Conservation (phyloP, 2,797 vertebrate genomes). For the Amniataba percoides region DNA sequence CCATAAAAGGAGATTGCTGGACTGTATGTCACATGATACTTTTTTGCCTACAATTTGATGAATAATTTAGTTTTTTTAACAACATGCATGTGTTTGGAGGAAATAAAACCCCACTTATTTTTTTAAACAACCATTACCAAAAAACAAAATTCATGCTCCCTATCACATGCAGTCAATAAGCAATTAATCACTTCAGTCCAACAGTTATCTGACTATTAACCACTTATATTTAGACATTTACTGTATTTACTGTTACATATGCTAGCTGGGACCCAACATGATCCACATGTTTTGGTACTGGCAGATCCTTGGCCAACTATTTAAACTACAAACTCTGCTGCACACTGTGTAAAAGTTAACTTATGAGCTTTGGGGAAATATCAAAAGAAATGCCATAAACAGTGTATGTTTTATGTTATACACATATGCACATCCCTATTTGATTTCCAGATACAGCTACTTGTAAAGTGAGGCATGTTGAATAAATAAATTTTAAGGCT, state of each 20-base stretch:
- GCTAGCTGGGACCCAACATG: not conserved
- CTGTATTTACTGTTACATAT: not conserved
- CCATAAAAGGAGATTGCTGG: no score
- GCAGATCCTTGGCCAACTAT: not conserved
- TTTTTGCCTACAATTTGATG: no score
- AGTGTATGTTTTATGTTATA: not conserved
- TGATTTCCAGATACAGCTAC: not conserved
- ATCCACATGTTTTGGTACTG: not conserved
- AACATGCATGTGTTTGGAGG: not conserved
- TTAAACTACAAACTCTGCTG: not conserved
- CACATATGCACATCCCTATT: not conserved
- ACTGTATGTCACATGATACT: no score
- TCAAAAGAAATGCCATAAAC: not conserved
- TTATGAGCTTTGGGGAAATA: not conserved
- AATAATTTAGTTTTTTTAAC: no score
- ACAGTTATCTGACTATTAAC: not conserved
- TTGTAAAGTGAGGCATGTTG: not conserved
- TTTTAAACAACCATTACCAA: not conserved
- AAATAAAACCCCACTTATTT: not conserved
- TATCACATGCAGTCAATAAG: not conserved
- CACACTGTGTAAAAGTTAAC: not conserved
- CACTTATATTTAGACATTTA: not conserved
- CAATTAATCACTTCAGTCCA: not conserved
- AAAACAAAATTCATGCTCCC: not conserved
- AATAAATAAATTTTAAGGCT: constrained; percentile 3